Evolutionary conservation across 1,140 invertebrate species (phyloP).

Genomic region (Pteromalus puparum): DNA sequence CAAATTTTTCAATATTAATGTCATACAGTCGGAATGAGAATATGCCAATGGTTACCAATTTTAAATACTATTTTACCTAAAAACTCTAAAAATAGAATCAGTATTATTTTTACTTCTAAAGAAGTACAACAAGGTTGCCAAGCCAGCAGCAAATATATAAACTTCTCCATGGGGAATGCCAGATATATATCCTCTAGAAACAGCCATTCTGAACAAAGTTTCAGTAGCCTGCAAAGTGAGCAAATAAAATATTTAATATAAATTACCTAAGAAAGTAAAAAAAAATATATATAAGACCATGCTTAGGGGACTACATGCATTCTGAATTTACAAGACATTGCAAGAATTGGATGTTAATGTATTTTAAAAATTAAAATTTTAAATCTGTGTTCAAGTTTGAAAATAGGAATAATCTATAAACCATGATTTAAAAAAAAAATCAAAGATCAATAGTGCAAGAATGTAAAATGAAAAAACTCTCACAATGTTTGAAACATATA

Average conservation of each 20-base stretch:
- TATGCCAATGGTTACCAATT: background rate
- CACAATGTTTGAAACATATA: conserved; percentile 89
- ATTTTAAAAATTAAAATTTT: too few species aligned
- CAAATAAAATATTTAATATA: conserved; percentile 39
- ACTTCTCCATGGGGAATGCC: conserved; percentile 81
- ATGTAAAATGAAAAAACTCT: conserved; percentile 60
- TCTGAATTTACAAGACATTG: too few species aligned
- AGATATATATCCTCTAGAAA: conserved; percentile 78
- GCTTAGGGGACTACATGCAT: too few species aligned
- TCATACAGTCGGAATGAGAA: background rate
- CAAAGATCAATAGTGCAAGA: conserved; percentile 31
- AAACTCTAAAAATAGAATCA: conserved; percentile 81
- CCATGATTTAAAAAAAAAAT: background rate
- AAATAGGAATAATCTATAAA: too few species aligned
- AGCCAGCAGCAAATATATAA: conserved; percentile 79
- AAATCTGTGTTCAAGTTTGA: too few species aligned
- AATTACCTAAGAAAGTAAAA: background rate
- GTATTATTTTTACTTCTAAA: conserved; percentile 74
- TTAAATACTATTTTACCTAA: conserved; percentile 73
- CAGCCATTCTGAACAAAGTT: conserved; percentile 85
- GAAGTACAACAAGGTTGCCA: conserved; percentile 78
- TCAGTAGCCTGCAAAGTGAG: conserved; percentile 80
- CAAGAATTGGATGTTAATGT: too few species aligned
- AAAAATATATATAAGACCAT: too few species aligned
- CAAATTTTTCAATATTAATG: background rate